Evolutionary conservation across 2,888 invertebrate genomes (phyloP).

Genomic region (Rhamphomyia laevipes): DNA sequence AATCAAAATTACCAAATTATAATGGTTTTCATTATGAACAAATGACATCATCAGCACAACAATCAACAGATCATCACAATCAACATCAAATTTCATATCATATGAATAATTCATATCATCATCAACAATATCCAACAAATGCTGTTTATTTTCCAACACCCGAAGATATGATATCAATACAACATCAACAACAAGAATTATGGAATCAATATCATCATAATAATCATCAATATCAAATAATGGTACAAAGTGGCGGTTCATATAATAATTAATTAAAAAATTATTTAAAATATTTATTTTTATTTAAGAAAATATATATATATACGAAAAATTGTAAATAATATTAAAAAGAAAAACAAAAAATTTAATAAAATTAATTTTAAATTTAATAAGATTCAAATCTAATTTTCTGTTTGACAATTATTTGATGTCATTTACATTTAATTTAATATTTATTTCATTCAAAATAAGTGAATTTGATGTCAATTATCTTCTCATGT

Average conservation of each 20-base stretch:
- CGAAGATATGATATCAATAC: constrained; percentile 14
- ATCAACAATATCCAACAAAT: constrained; percentile 18
- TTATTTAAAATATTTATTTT: too few species aligned
- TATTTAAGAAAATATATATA: too few species aligned
- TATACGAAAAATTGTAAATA: too few species aligned
- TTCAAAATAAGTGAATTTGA: too few species aligned
- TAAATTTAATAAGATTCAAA: too few species aligned
- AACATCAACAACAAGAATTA: constrained; percentile 5
- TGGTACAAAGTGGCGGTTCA: neutral
- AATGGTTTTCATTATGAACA: neutral
- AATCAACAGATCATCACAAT: constrained; percentile 17
- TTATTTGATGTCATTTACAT: too few species aligned
- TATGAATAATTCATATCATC: constrained; percentile 8
- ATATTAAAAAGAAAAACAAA: too few species aligned
- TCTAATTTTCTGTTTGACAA: too few species aligned
- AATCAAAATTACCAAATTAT: neutral
- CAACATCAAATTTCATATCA: constrained; percentile 6
- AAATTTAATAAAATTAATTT: too few species aligned
- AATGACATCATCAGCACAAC: neutral
- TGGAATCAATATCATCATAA: neutral
- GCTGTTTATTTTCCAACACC: constrained; percentile 26
- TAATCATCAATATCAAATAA: neutral
- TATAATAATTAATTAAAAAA: neutral
- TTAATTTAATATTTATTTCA: too few species aligned
- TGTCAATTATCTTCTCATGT: too few species aligned